phyloP scores from a whole-genome alignment of 2,113 vertebrate genomes.

The Trochalopteron elliotii region DNA sequence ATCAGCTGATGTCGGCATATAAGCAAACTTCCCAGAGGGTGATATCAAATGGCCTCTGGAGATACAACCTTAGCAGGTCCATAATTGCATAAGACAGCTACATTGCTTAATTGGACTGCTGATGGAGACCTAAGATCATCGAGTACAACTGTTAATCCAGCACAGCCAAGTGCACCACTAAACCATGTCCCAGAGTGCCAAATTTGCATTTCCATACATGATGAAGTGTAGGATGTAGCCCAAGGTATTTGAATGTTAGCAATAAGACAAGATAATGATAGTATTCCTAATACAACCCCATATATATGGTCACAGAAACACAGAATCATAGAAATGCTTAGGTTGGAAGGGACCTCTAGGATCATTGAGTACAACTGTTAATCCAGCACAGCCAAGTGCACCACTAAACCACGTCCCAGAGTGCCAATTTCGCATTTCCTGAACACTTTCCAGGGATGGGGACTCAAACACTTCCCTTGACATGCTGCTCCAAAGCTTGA shows the following conservation, averaged over 20 bases:
- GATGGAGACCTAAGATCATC: neutral
- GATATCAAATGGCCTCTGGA: neutral
- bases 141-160: neutral
- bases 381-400: neutral
- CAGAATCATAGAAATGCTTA: fast-evolving
- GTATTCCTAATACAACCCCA: neutral
- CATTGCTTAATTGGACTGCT: neutral
- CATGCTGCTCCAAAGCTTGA: neutral
- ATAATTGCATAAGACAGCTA: neutral
- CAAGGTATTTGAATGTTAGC: neutral
- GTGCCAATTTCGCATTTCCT: neutral
- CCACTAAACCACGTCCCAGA: too few relatives aligned
- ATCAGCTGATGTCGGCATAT: too few relatives aligned
- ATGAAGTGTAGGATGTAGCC: neutral
- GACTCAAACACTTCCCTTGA: neutral
- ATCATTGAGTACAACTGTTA: neutral
- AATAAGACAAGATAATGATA: neutral
- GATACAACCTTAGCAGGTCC: neutral
- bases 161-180: neutral
- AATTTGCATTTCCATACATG: neutral
- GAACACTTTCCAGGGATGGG: neutral
- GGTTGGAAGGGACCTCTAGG: neutral
- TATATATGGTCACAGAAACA: neutral
- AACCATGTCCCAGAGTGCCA: neutral
- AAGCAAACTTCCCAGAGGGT: neutral